Evolutionary conservation across 2,113 vertebrate species (phyloP).

Genomic region (Chiloscyllium plagiosum): DNA sequence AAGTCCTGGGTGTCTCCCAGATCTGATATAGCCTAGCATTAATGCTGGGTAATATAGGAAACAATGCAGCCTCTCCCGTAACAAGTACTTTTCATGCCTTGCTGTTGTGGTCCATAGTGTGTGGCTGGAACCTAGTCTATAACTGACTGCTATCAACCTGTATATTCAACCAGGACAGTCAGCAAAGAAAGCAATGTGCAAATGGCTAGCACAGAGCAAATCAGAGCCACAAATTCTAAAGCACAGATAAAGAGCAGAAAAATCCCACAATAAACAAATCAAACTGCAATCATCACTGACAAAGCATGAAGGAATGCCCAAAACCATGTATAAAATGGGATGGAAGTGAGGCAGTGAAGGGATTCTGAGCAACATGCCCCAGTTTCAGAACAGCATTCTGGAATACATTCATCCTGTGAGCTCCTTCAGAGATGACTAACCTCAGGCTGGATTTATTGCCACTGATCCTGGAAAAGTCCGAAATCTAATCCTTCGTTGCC

Average conservation of each 20-base stretch:
- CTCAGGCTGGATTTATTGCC: background rate
- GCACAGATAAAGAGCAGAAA: background rate
- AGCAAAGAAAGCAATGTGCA: background rate
- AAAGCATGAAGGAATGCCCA: background rate
- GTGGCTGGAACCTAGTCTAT: background rate
- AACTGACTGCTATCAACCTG: background rate
- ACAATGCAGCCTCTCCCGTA: background rate
- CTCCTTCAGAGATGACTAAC: background rate
- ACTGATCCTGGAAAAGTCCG: background rate
- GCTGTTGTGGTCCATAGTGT: background rate
- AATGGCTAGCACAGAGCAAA: background rate
- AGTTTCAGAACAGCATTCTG: background rate
- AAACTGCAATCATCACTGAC: background rate
- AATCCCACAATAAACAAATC: background rate
- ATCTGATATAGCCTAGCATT: background rate
- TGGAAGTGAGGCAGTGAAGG: no score
- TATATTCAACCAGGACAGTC: background rate
- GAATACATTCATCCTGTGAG: background rate
- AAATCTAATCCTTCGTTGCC: background rate
- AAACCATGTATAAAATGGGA: background rate
- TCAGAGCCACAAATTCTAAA: background rate
- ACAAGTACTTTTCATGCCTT: background rate
- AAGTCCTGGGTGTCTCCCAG: background rate
- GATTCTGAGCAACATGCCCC: background rate
- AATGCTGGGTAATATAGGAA: background rate